Base-by-base conservation (phyloP, 2,888 invertebrate genomes). In the Drosophila stalkeri region DNA sequence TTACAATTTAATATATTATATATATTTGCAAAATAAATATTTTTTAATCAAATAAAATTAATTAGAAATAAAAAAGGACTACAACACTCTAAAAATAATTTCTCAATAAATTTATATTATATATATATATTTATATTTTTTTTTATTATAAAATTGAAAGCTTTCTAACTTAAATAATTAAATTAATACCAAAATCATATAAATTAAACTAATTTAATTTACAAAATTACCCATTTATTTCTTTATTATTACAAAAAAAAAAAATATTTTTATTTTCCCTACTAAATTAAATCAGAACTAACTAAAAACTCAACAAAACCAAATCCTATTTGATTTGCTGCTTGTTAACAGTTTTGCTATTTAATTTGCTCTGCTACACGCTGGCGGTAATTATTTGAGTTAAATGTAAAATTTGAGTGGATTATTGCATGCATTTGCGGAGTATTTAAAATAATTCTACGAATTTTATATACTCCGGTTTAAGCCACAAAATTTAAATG, bases 401-500 rank as follows among this genome's bases (percentile, higher is more conserved):
- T 37, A 27, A 61, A 47, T 60, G 16, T 41, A 6, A 7, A 35
- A 23, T 60, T 52, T 61, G 5, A 35, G 27, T 39, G 27, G 43
- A 33, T 43, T 43, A 44, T 33, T 51, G 44, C 23, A 1, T 60
- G 31, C 20, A 39, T 54, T 65, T 56, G 23, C 11, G 16, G 37
- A 43, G 33, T 43, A 60, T 54, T 66, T 49, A 7, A 43, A 66
- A 59, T 49, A 51, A 23, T 70, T 71, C 55, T 20, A 23, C 31
- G 33, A 44, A 44, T 65, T 56, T 77, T 54, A 54, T 61, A 20
- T 62, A 37, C 44, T 41, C 27, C 27, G 27, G 27, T 7, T 35
- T 33, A 71, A 71, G 71, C 71, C 54, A 63, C 49, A 56, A 63
- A 35, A 72, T 72, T 77, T 67, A 72, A 75, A 75, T 55, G 77